A percentile compares a stretch with the other conserved stretches of the same genome.
These are phyloP conservation scores for Pan paniscus DNA, from an alignment of 2,113 vertebrate genomes.

Conservation along the genomic window DNA sequence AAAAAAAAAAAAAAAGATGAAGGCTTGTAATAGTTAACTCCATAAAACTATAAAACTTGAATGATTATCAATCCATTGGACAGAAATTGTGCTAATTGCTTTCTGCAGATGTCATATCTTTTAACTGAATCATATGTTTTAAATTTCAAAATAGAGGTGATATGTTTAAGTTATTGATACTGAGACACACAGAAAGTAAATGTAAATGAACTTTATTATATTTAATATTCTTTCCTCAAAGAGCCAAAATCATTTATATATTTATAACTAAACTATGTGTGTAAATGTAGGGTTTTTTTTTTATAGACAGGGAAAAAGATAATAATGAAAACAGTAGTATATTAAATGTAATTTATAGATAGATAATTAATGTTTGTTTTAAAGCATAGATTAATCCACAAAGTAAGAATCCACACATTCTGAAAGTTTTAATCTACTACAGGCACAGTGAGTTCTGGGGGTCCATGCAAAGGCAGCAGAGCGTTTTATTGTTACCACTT, in stretches of 20 bases:
- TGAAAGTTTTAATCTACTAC: not conserved
- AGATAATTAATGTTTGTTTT: not conserved
- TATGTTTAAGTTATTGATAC: not conserved
- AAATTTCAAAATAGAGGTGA: not conserved
- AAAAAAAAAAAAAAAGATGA: not conserved
- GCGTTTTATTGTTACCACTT: not conserved
- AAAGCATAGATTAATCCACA: not conserved
- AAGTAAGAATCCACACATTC: not conserved
- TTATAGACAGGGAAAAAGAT: not conserved
- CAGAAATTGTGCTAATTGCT: not conserved
- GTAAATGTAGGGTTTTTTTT: not conserved
- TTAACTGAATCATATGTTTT: not conserved
- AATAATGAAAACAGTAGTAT: not conserved
- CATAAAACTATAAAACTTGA: not conserved
- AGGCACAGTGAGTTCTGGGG: not conserved
- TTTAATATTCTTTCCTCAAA: not conserved
- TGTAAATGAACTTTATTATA: not conserved
- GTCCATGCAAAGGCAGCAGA: not conserved
- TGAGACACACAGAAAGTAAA: not conserved
- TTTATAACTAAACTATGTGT: not conserved
- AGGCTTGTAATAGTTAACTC: not conserved
- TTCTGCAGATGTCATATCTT: not conserved
- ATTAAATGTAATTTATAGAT: not conserved
- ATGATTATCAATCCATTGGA: not conserved
- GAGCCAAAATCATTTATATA: not conserved